These are phyloP conservation scores for Apostichopus japonicus DNA, from an alignment of 35 echinoderm and acorn worm species.

Conservation along the genomic window DNA sequence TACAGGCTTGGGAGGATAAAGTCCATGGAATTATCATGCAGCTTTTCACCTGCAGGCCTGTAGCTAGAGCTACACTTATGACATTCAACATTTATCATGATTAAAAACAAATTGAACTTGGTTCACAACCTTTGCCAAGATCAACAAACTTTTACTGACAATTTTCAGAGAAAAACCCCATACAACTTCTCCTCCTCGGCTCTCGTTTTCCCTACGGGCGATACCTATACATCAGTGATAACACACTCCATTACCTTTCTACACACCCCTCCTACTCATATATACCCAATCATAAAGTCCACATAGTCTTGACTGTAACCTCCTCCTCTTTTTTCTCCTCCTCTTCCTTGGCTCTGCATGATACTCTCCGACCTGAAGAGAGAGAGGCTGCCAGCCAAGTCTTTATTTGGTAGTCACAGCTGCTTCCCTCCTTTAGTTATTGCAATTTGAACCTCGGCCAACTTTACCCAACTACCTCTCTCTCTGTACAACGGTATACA, in stretches of 20 bases:
- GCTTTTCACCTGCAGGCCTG: too few relatives aligned
- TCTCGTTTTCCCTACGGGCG: not conserved
- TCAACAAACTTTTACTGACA: not conserved
- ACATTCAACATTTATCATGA: too few relatives aligned
- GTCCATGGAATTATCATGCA: too few relatives aligned
- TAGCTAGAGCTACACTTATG: too few relatives aligned
- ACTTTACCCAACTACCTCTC: not conserved
- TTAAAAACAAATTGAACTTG: not conserved
- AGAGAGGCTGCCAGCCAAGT: not conserved
- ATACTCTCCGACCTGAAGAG: not conserved
- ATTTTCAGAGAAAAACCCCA: not conserved
- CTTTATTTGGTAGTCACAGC: constrained; percentile 50
- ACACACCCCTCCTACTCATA: not conserved
- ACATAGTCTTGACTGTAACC: too few relatives aligned
- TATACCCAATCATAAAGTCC: not conserved
- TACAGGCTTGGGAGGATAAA: too few relatives aligned
- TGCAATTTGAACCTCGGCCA: constrained; percentile 27
- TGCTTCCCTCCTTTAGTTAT: not conserved
- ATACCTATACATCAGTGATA: not conserved
- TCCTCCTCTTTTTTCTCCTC: too few relatives aligned
- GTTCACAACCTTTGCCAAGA: not conserved
- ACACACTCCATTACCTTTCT: not conserved
- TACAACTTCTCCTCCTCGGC: not conserved
- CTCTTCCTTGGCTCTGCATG: not conserved
- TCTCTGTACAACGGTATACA: not conserved